These are phyloP conservation scores for Drosophila busckii DNA, from an alignment of 1,140 invertebrate genomes.

Conservation along the genomic window DNA sequence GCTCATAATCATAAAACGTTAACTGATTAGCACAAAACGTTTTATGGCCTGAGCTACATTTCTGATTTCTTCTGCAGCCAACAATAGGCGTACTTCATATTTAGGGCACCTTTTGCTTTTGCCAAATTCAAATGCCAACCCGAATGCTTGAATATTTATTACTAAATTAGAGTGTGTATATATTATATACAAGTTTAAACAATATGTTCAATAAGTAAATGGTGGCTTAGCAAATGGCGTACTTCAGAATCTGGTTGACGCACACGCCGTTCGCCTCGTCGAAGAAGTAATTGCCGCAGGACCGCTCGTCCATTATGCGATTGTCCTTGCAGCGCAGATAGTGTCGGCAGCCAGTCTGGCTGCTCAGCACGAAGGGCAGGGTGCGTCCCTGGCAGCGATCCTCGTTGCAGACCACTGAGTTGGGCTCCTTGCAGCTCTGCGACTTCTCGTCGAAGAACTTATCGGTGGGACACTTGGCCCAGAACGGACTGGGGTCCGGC, in stretches of 20 bases:
- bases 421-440: constrained; percentile 31
- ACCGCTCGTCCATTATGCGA: constrained; percentile 26
- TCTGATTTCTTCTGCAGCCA: too few relatives aligned
- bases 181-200: too few relatives aligned
- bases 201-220: neutral
- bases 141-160: too few relatives aligned
- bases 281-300: constrained; percentile 53
- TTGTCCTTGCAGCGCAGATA: constrained; percentile 47
- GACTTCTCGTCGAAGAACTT: constrained; percentile 46
- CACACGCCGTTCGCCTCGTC: constrained; percentile 36
- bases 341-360: constrained; percentile 41
- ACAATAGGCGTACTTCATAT: too few relatives aligned
- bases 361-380: constrained; percentile 31
- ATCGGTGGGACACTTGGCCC: constrained; percentile 41
- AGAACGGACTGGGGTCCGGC: constrained; percentile 38
- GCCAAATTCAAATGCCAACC: too few relatives aligned
- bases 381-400: constrained; percentile 67
- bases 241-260: constrained; percentile 16
- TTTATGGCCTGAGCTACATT: too few relatives aligned
- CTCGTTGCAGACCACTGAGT: constrained; percentile 32
- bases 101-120: too few relatives aligned
- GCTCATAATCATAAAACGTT: neutral
- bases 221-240: constrained; percentile 18
- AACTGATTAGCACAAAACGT: constrained; percentile 20
- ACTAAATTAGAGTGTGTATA: too few relatives aligned